phyloP scores from a whole-genome alignment of 2,888 invertebrate species.

The Deroplatys truncata region DNA sequence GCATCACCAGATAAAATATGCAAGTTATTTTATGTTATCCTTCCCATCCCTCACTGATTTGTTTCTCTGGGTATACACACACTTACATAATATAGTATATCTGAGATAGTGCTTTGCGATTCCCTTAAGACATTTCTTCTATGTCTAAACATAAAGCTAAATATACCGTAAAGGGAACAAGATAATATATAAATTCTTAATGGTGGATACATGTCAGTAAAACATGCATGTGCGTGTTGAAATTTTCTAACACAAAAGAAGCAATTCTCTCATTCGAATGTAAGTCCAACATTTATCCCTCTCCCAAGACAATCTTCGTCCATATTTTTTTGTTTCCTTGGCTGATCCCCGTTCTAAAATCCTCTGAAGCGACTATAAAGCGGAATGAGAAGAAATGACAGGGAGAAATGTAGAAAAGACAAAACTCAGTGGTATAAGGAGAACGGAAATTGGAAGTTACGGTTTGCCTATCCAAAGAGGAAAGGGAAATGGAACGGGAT shows the following conservation, averaged over 20 bases:
- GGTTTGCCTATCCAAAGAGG: neutral
- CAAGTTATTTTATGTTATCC: too few relatives aligned
- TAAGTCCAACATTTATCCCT: neutral
- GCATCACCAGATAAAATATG: too few relatives aligned
- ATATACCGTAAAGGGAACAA: too few relatives aligned
- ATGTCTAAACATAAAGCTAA: too few relatives aligned
- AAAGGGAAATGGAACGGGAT: neutral
- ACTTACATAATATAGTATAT: too few relatives aligned
- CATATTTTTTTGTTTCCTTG: neutral
- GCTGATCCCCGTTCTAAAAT: neutral
- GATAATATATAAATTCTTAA: too few relatives aligned
- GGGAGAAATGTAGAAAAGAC: neutral
- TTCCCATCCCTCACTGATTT: too few relatives aligned
- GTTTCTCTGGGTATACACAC: too few relatives aligned
- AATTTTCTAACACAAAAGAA: neutral
- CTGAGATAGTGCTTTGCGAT: too few relatives aligned
- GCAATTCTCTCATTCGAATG: neutral
- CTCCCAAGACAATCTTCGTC: neutral
- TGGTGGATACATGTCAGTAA: too few relatives aligned
- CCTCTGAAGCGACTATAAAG: neutral
- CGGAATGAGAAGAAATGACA: neutral
- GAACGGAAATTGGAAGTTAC: neutral
- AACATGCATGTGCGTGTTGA: too few relatives aligned
- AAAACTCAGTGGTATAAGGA: neutral
- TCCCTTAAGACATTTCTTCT: too few relatives aligned